Evolutionary conservation across 2,888 invertebrate species (phyloP), one percentile per base, ranked within the genome.

Genomic region (Xestobium rufovillosum): DNA sequence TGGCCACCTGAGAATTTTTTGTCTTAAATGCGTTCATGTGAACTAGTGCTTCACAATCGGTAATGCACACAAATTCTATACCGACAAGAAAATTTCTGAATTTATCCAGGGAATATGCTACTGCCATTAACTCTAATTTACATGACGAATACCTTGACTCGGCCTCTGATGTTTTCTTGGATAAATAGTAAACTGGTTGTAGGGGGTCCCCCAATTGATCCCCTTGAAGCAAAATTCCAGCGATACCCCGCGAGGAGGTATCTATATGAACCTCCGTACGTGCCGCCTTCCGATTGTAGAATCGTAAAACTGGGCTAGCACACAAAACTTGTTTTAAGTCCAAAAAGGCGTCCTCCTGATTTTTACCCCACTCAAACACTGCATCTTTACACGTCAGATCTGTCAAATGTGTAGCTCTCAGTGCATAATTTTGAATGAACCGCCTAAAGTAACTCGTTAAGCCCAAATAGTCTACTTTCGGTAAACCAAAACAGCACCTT

Each of bases 401-500:
- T 8, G 6, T 19, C 23, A 19, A 19, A 8, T 6, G n/a, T 19
- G 6, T 19, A 8, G 23, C 23, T 8, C 6, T 19, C n/a, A 19
- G 6, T n/a, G 6, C n/a, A 19, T 19, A 19, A 19, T 19, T 19
- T 19, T 19, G 6, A 6, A 19, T n/a, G n/a, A 8, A 19, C n/a
- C n/a, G 6, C n/a, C 23, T 15, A n/a, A 19, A 19, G 23, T 19
- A 19, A 8, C 6, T 8, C n/a, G 23, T 19, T 53, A 1, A 36
- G 38, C 57, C 56, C 2, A 58, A 39, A 33, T 52, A 60, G 8
- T 53, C 46, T 3, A 60, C 42, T 12, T 36, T 26, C 3, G 34
- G 39, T 15, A 37, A 6, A 3, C 54, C 43, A 34, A 60, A 59
- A 3, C 27, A 13, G 38, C 56, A 58, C 35, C 57, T 59, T 0